These are phyloP conservation scores for Gasterosteus nipponicus DNA, from an alignment of 2,113 vertebrate species.

Conservation along the genomic window DNA sequence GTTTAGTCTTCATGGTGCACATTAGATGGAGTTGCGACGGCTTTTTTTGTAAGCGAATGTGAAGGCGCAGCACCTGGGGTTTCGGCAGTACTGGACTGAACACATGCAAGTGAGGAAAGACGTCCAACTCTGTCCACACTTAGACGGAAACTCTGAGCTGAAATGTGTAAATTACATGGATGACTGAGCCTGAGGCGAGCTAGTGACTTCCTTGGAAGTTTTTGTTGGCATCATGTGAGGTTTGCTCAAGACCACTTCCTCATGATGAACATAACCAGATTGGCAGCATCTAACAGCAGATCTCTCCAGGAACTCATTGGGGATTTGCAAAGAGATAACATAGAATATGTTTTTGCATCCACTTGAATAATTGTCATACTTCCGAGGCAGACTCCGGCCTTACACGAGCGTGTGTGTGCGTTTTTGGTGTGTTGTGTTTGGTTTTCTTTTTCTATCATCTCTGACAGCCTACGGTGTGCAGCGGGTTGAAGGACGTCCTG, in stretches of 20 bases:
- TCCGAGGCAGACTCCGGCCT: no score
- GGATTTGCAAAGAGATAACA: background rate
- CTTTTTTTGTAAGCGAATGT: background rate
- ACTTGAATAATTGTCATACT: background rate
- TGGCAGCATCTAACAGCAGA: background rate
- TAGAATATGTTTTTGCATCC: background rate
- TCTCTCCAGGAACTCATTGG: background rate
- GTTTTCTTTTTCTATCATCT: background rate
- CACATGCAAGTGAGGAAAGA: background rate
- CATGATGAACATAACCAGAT: background rate
- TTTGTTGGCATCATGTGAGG: no score
- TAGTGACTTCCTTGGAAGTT: background rate
- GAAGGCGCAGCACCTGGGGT: background rate
- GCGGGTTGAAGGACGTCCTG: background rate
- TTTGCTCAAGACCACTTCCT: background rate
- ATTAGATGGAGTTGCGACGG: background rate
- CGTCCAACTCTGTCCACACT: background rate
- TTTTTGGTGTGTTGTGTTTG: no score
- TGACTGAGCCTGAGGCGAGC: background rate
- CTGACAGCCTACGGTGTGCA: background rate
- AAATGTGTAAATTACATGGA: background rate
- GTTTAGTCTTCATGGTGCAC: background rate
- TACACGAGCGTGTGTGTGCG: background rate
- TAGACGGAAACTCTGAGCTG: background rate
- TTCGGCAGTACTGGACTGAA: background rate